Conservation (phyloP, 1,140 invertebrate species). For the Ruditapes philippinarum region DNA sequence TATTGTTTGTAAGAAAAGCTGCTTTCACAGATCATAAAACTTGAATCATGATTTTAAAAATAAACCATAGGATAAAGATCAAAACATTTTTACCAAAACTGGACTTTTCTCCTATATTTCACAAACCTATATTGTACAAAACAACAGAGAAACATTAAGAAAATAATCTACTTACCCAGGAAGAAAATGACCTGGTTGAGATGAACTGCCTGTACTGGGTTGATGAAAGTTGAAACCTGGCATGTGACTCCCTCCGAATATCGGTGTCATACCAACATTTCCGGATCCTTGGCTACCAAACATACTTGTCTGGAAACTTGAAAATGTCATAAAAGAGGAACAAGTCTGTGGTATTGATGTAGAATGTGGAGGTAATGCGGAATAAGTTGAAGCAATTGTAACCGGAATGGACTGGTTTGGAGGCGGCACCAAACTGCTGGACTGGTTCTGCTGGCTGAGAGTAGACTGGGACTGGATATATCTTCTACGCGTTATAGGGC, state of each 20-base stretch:
- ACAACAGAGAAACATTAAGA: too few species aligned
- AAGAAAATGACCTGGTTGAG: not conserved
- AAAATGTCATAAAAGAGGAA: slow-evolving; percentile 10
- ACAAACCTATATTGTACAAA: too few species aligned
- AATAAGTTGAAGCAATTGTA: slow-evolving; percentile 4
- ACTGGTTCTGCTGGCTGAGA: not conserved
- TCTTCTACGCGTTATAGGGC: slow-evolving; percentile 29
- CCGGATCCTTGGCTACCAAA: not conserved
- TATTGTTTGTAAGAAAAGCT: too few species aligned
- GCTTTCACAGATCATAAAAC: too few species aligned
- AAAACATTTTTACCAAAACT: too few species aligned
- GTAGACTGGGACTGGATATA: not conserved
- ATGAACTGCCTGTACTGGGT: not conserved
- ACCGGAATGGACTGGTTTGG: not conserved
- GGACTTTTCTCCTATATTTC: too few species aligned
- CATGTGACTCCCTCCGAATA: slow-evolving; percentile 8
- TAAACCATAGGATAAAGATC: too few species aligned
- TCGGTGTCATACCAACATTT: not conserved
- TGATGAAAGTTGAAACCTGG: not conserved
- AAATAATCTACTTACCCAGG: slow-evolving; percentile 3
- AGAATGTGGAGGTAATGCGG: not conserved
- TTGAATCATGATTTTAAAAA: too few species aligned
- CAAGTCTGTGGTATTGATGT: not conserved
- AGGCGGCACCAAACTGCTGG: not conserved
- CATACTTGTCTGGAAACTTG: not conserved